Evolutionary conservation across 2,113 vertebrate species (phyloP).

Genomic region (Sorex araneus): DNA sequence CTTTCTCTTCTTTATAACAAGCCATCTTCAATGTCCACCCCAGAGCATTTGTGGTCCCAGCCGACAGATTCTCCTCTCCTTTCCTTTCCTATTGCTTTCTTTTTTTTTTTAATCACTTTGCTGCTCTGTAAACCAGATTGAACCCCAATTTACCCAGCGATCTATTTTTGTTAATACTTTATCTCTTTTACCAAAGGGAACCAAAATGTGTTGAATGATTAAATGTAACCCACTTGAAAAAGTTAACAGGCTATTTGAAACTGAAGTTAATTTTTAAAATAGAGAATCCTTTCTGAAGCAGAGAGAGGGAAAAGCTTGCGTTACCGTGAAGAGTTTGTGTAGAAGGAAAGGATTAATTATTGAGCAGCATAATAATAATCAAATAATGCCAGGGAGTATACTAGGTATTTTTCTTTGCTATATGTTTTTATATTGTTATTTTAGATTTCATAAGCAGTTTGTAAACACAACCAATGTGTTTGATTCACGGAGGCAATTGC

Average conservation of each 20-base stretch:
- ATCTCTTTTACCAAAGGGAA: not conserved
- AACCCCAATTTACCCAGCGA: not conserved
- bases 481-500: not conserved
- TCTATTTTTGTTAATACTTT: not conserved
- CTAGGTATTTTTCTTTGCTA: not conserved
- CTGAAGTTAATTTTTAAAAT: constrained; percentile 27
- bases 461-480: not conserved
- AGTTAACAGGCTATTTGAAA: constrained; percentile 27
- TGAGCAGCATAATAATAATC: not conserved
- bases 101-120: not conserved
- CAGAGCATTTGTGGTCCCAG: not conserved
- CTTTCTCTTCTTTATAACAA: not conserved
- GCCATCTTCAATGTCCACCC: not conserved
- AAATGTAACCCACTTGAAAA: constrained; percentile 34
- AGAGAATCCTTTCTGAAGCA: not conserved
- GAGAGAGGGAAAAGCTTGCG: not conserved
- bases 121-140: not conserved
- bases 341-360: not conserved
- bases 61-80: no score
- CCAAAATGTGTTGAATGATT: not conserved
- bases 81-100: not conserved
- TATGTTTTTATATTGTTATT: not conserved
- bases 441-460: constrained; percentile 39
- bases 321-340: not conserved
- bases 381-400: not conserved